Evolutionary conservation across 2,113 vertebrate species (phyloP).

Genomic region (Neolamprologus sp.): DNA sequence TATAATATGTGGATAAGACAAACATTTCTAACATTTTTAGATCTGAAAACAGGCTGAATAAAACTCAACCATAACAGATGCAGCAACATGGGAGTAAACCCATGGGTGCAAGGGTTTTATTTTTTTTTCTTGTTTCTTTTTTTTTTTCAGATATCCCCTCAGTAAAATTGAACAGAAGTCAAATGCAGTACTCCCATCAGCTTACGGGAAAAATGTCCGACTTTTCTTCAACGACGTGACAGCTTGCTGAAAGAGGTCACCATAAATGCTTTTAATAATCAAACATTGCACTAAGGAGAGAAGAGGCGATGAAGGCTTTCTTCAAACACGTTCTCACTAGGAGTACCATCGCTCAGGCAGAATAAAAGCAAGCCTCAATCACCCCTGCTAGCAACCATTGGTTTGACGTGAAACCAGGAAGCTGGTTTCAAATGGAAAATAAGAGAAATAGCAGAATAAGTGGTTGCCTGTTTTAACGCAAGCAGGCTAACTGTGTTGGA

Average conservation of each 20-base stretch:
- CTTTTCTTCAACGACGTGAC: slow-evolving; percentile 7
- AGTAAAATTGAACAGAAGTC: slow-evolving; percentile 53
- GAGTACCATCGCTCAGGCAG: not conserved
- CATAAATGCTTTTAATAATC: slow-evolving; percentile 50
- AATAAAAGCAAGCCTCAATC: slow-evolving; percentile 15
- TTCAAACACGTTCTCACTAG: not conserved
- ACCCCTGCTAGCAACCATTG: not conserved
- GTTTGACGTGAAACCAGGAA: slow-evolving; percentile 10
- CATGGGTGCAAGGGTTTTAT: slow-evolving; percentile 9
- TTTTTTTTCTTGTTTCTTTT: not conserved
- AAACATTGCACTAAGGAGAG: slow-evolving; percentile 48
- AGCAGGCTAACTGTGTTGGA: slow-evolving; percentile 18
- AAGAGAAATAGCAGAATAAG: slow-evolving; percentile 6
- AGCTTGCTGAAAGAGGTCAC: slow-evolving; percentile 17
- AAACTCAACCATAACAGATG: slow-evolving; percentile 84
- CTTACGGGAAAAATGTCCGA: not conserved
- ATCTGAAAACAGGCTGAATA: slow-evolving; percentile 80
- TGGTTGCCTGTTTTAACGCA: not conserved
- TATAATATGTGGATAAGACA: slow-evolving; percentile 75
- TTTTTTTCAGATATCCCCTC: slow-evolving; percentile 21
- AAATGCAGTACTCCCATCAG: slow-evolving; percentile 19
- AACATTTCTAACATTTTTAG: slow-evolving; percentile 72
- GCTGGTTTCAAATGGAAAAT: slow-evolving; percentile 6
- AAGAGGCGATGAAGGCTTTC: slow-evolving; percentile 15
- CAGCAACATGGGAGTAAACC: slow-evolving; percentile 38